Evolutionary conservation across 2,888 invertebrate genomes (phyloP).

Genomic region (Beris chalybata): DNA sequence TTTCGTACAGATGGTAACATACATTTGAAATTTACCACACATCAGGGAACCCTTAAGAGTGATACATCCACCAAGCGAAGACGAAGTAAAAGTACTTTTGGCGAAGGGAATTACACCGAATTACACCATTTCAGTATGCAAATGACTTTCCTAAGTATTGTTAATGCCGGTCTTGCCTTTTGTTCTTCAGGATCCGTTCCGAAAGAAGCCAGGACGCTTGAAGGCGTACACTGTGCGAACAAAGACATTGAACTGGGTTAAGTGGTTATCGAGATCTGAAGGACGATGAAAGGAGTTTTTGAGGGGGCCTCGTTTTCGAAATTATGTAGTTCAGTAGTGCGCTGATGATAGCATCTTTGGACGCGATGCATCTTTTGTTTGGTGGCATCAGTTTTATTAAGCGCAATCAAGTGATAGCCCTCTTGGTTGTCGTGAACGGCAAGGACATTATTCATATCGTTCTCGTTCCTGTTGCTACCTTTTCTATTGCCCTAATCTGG

Average conservation of each 20-base stretch:
- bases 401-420: too few relatives aligned
- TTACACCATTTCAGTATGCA: conserved; percentile 30
- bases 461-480: not conserved
- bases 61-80: conserved; percentile 20
- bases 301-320: conserved; percentile 3
- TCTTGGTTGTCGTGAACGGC: too few relatives aligned
- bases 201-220: not conserved
- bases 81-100: conserved; percentile 27
- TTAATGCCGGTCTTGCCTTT: conserved; percentile 24
- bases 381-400: too few relatives aligned
- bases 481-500: not conserved
- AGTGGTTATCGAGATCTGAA: conserved; percentile 22
- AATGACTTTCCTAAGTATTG: conserved; percentile 31
- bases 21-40: conserved; percentile 30
- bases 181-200: conserved; percentile 17
- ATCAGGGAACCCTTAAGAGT: conserved; percentile 26
- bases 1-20: conserved; percentile 6
- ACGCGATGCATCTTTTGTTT: too few relatives aligned
- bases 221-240: conserved; percentile 12
- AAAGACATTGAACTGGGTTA: conserved; percentile 30
- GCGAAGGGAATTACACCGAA: conserved; percentile 27
- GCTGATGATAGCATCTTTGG: not conserved
- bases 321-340: conserved; percentile 2
- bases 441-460: too few relatives aligned
- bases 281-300: conserved; percentile 19